These are phyloP conservation scores for Sebastes ruberrimus DNA, from an alignment of 2,797 vertebrate genomes.

Conservation along the genomic window DNA sequence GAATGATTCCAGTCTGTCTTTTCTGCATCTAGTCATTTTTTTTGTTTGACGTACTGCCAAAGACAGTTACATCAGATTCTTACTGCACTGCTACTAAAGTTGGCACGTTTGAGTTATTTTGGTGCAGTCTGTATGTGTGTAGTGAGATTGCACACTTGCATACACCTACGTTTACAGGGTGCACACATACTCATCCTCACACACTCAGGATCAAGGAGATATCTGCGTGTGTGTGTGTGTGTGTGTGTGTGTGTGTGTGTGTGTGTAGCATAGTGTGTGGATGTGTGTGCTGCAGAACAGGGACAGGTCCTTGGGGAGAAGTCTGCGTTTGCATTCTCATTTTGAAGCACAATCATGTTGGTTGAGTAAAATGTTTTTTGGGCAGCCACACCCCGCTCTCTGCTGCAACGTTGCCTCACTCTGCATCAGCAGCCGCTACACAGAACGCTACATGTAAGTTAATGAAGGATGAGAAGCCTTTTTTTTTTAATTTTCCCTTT, in stretches of 20 bases:
- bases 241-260: not conserved
- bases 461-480: slow-evolving; percentile 14
- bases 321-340: slow-evolving; percentile 46
- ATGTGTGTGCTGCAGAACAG: slow-evolving; percentile 54
- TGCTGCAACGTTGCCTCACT: slow-evolving; percentile 14
- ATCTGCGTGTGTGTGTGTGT: not conserved
- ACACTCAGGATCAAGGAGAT: slow-evolving; percentile 14
- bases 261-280: not conserved
- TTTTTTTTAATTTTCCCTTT: slow-evolving; percentile 6
- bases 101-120: slow-evolving; percentile 48
- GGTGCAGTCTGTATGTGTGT: slow-evolving; percentile 27
- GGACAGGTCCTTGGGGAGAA: slow-evolving; percentile 61
- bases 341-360: slow-evolving; percentile 46
- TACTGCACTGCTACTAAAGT: slow-evolving; percentile 28
- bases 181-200: slow-evolving; percentile 15
- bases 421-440: slow-evolving; percentile 5
- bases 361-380: slow-evolving; percentile 48
- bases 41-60: slow-evolving; percentile 33
- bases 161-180: slow-evolving; percentile 25
- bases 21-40: slow-evolving; percentile 9
- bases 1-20: slow-evolving; percentile 10
- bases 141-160: slow-evolving; percentile 4
- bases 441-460: not conserved
- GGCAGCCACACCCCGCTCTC: slow-evolving; percentile 12
- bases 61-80: slow-evolving; percentile 22